A percentile compares a stretch with the other conserved stretches of the same genome.
Evolutionary conservation across 2,113 vertebrate genomes (phyloP).

Genomic region (Onychorhynchus coronatus): DNA sequence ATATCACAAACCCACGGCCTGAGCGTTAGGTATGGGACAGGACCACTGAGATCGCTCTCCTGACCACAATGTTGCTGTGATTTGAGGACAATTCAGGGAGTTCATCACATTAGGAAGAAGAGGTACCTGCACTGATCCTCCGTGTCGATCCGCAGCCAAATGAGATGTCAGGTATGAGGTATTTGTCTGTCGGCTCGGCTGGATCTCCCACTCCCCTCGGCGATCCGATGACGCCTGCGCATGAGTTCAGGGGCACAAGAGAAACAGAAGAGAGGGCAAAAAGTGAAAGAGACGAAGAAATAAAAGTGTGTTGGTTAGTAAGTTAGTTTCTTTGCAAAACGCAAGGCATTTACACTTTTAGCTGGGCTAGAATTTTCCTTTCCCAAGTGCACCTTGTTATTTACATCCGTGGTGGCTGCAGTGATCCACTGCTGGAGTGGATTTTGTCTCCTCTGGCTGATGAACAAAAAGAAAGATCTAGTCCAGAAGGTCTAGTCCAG

Average conservation of each 20-base stretch:
- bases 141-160: constrained; percentile 96
- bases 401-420: not conserved
- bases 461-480: not conserved
- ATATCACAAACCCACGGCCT: not conserved
- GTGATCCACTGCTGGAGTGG: not conserved
- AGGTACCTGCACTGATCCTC: constrained; percentile 98
- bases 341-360: constrained; percentile 24
- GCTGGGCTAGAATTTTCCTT: not conserved
- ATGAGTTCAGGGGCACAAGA: constrained; percentile 57
- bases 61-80: not conserved
- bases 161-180: constrained; percentile 96
- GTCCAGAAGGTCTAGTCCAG: not conserved
- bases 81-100: not conserved
- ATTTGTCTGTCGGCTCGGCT: constrained; percentile 95
- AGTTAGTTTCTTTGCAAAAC: constrained; percentile 50
- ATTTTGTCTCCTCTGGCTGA: not conserved
- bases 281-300: constrained; percentile 76
- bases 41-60: not conserved
- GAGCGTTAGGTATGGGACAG: accelerated
- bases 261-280: constrained; percentile 62
- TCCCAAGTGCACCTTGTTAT: not conserved
- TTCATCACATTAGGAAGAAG: not conserved
- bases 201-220: constrained; percentile 96
- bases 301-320: constrained; percentile 63
- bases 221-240: constrained; percentile 90